Base-by-base conservation (phyloP, 53 echinoderm and acorn worm genomes). In the Mesocentrotus franciscanus region DNA sequence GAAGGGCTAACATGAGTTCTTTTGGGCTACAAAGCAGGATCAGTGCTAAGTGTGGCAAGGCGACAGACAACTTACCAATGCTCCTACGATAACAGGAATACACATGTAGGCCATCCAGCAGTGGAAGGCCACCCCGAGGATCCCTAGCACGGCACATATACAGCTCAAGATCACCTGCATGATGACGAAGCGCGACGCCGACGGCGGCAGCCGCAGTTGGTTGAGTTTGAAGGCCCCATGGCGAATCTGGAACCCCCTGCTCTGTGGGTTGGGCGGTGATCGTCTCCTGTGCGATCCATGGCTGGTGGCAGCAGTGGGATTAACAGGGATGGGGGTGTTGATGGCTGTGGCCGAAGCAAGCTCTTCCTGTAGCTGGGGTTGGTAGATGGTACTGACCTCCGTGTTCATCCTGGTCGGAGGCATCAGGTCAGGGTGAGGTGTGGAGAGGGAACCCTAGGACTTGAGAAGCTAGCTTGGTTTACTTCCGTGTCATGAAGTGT, bases 151-250 rank as follows among this genome's bases (percentile, higher is more conserved):
- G 12, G 94, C 94, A 36, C 94, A 94, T 8, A 81, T 83, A 56
- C 59, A 60, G 94, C 94, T 94, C 56, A 94, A 24, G 62, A 94
- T 94, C 30, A 94, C 84, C 84, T 94, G 95, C 71, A 94, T 94
- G 87, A 94, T 87, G 85, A 94, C 71, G 56, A 94, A 94, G n/a
- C 95, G 70, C 42, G 95, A 85, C 17, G 85, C 95, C 26, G 95
- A 17, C 68, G 68, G 10, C 70, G 95, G 95, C 7, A 94, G 71
- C 17, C 95, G 95, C 4, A 94, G 85, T 13, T 60, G 60, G 71
- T 94, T 94, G 70, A 94, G 95, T 89, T 94, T 94, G 95, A 94
- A 94, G 42, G 95, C 39, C 22, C 95, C 95, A 85, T 94, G 95
- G 17, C 95, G 66, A 71, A 94, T 85, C 95, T 94, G 95, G 95